Base-by-base conservation (phyloP, 2,888 invertebrate genomes). In the Digitonthophagus gazella region DNA sequence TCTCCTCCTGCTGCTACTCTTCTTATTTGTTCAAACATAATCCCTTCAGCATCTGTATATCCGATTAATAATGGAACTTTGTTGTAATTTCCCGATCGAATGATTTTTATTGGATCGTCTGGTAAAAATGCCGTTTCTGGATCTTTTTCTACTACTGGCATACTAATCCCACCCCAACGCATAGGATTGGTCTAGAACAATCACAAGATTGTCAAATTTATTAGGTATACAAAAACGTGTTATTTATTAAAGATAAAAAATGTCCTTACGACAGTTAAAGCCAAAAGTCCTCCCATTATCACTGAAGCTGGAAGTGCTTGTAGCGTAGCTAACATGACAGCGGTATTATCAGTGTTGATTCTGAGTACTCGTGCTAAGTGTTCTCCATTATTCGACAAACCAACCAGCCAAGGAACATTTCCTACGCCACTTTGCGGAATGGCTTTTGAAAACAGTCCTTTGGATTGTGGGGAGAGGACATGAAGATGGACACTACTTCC, bases 291-390 rank as follows among this genome's bases (percentile, higher is more conserved):
- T n/a, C n/a, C n/a, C n/a, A n/a, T n/a, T n/a, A n/a, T n/a, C n/a
- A n/a, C n/a, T n/a, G n/a, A n/a, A n/a, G 57, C 6, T 11, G 57
- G 16, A 5, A 57, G 1, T 2, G 57, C 4, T 57, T 57, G 57
- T 6, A 57, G 57, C 57, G 20, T 11, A 14, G 84, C 79, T 0
- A 92, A 73, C 79, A 89, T 85, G 8, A 82, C 78, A 5, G 80
- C 69, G 79, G 82, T 84, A 14, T 78, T 74, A 0, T 81, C 78
- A 0, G 87, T 87, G 0, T 87, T 86, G 75, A 87, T 80, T 0
- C 88, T 90, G 15, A 92, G 77, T 57, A 85, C 86, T 67, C 82
- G 84, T 0, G 91, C 88, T 67, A 89, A 86, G 55, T 82, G 80
- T 3, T 85, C 81, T 0, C 88, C 86, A 68, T 88, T 85, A 3